Evolutionary conservation across 2,797 vertebrate genomes (phyloP).

Genomic region (Myotis findleyi): DNA sequence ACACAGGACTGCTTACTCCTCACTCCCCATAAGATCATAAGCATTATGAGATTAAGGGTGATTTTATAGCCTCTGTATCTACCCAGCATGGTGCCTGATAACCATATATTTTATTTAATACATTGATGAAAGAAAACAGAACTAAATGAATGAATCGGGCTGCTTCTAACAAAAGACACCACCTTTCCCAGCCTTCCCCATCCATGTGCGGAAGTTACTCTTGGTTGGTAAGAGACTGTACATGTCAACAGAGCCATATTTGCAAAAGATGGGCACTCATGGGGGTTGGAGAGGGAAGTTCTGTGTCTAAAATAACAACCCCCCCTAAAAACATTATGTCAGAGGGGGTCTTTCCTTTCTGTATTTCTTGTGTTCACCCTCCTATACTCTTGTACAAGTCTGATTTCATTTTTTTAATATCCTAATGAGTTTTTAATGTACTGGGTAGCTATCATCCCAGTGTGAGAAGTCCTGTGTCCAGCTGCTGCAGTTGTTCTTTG

Average conservation of each 20-base stretch:
- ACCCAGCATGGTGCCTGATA: background rate
- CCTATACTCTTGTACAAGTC: background rate
- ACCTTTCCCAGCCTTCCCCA: background rate
- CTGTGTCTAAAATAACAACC: background rate
- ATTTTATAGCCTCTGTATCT: background rate
- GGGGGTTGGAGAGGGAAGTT: background rate
- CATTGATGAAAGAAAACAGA: constrained; percentile 7
- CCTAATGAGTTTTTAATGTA: constrained; percentile 6
- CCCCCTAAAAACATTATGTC: background rate
- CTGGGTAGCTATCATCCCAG: background rate
- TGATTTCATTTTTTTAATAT: background rate
- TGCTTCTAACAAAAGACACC: constrained; percentile 30
- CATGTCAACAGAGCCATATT: background rate
- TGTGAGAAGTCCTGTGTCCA: background rate
- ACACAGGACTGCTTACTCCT: background rate
- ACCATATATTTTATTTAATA: constrained; percentile 5
- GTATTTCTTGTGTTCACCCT: background rate
- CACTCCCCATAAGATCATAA: background rate
- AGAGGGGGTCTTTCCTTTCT: background rate
- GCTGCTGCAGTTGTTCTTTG: background rate
- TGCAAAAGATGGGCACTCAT: background rate
- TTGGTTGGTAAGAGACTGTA: background rate
- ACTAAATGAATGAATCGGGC: background rate
- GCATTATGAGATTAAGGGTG: background rate
- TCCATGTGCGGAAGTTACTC: background rate